Evolutionary conservation across 30 jellyfish, hydroid and myxozoan genomes (phyloP).

Genomic region (Sanderia malayensis): DNA sequence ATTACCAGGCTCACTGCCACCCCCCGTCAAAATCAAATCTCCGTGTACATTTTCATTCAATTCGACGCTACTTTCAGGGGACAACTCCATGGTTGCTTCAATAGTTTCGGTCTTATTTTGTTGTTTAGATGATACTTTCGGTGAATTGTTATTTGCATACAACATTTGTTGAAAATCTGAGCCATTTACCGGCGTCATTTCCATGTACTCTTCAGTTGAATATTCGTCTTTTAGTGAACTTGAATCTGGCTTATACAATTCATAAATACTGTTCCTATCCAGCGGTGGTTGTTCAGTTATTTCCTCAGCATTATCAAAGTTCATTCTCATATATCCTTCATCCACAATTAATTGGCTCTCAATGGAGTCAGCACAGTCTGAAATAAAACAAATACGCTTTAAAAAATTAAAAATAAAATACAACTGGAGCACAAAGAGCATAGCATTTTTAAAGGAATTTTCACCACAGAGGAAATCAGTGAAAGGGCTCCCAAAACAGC

Average conservation of each 20-base stretch:
- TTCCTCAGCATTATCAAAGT: slow-evolving; percentile 15
- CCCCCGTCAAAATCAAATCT: no score
- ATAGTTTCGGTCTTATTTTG: no score
- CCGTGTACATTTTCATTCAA: no score
- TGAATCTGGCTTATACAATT: slow-evolving; percentile 33
- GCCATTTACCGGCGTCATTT: slow-evolving; percentile 11
- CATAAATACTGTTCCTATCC: slow-evolving; percentile 21
- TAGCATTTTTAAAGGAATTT: no score
- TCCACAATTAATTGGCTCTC: neutral
- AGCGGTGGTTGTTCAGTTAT: slow-evolving; percentile 1
- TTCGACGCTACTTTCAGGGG: no score
- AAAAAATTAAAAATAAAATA: no score
- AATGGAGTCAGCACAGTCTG: neutral
- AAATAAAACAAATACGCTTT: neutral
- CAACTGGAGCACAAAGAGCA: no score
- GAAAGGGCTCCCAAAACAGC: no score
- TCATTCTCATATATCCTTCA: slow-evolving; percentile 50
- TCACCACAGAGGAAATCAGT: no score
- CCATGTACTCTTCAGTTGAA: slow-evolving; percentile 37
- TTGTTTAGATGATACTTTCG: neutral
- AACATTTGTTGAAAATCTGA: slow-evolving; percentile 3
- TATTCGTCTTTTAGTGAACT: neutral
- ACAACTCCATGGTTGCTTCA: no score
- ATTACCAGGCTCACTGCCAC: no score
- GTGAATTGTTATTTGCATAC: neutral